Evolutionary conservation across 1,140 invertebrate species (phyloP).

Genomic region (Neodiprion lecontei): DNA sequence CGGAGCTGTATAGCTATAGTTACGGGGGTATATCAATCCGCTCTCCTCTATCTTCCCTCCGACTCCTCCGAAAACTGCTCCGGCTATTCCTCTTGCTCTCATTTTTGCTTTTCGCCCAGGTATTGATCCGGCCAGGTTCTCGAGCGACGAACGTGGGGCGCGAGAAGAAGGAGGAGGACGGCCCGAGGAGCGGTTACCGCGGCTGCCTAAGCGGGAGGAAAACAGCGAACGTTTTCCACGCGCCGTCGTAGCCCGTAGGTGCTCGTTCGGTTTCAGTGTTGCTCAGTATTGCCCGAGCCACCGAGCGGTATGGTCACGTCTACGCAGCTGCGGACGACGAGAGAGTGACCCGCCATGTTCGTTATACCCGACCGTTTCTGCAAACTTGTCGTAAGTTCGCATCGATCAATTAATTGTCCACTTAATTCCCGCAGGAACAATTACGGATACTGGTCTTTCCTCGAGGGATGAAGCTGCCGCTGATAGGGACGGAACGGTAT

Average conservation of each 20-base stretch:
- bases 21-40: too few relatives aligned
- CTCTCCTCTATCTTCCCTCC: neutral
- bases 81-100: neutral
- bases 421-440: too few relatives aligned
- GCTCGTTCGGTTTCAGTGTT: neutral
- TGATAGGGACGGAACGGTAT: neutral
- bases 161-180: neutral
- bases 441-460: neutral
- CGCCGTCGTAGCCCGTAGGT: neutral
- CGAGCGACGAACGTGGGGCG: neutral
- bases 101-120: neutral
- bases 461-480: neutral
- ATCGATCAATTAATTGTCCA: neutral
- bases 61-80: neutral
- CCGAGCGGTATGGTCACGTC: neutral
- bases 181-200: neutral
- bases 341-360: neutral
- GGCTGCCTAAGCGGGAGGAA: neutral
- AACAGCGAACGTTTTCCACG: neutral
- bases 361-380: neutral
- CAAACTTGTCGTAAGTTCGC: neutral
- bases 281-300: neutral
- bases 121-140: neutral
- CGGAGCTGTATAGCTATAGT: too few relatives aligned
- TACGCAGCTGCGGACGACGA: neutral